phyloP scores from a whole-genome alignment of 2,113 vertebrate species.

The Verasper variegatus region DNA sequence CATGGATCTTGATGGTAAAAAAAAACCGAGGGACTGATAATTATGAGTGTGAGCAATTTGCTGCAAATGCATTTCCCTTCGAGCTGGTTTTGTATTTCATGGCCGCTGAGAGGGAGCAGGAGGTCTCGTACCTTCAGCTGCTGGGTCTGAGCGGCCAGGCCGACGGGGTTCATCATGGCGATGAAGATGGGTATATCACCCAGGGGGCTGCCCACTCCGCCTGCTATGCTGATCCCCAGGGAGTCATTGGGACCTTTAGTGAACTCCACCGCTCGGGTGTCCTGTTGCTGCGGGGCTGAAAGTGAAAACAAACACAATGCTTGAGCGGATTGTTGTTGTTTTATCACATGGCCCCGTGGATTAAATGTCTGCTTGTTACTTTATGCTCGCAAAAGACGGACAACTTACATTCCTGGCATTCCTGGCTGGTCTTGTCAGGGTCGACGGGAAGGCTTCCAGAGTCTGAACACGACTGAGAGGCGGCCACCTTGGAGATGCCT shows the following conservation, averaged over 20 bases:
- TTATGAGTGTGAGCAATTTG: no score
- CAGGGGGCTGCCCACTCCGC: conserved; percentile 95
- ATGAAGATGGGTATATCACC: conserved; percentile 98
- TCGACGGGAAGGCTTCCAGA: conserved; percentile 77
- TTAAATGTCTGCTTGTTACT: background rate
- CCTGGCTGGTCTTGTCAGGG: conserved; percentile 80
- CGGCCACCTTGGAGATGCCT: conserved; percentile 76
- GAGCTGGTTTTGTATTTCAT: background rate
- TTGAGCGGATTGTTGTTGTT: background rate
- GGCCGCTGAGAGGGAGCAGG: background rate
- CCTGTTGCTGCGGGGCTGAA: conserved; percentile 85
- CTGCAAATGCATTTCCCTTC: no score
- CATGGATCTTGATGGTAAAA: no score
- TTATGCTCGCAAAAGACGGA: background rate
- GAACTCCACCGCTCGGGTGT: conserved; percentile 91
- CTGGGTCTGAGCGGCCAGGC: conserved; percentile 95
- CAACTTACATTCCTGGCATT: conserved; percentile 77
- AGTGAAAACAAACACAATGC: conserved; percentile 1
- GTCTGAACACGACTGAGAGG: conserved; percentile 77
- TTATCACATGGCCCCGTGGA: background rate
- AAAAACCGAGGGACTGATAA: no score
- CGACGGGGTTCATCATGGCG: conserved; percentile 97
- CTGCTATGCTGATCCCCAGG: conserved; percentile 95
- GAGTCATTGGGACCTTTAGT: conserved; percentile 91
- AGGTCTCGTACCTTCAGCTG: conserved; percentile 87